Conservation (phyloP, 2,797 vertebrate species). For the Centroberyx gerrardi region DNA sequence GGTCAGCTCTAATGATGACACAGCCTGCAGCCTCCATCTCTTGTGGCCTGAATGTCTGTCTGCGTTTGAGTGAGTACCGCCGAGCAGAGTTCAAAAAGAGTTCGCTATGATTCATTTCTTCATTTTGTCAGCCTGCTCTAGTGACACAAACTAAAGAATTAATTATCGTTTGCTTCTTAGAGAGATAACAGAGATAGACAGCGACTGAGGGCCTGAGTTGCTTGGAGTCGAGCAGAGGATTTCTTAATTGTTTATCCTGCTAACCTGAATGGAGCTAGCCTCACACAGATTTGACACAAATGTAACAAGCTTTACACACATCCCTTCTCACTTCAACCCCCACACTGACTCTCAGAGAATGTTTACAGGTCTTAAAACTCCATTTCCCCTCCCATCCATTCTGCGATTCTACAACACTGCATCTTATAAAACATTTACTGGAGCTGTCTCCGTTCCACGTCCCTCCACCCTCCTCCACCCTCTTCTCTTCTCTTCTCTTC, state of each 20-base stretch:
- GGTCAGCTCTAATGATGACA: conserved; percentile 4
- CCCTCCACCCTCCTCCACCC: conserved; percentile 5
- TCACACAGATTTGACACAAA: conserved; percentile 42
- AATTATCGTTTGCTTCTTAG: too few relatives aligned
- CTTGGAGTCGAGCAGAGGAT: conserved; percentile 32
- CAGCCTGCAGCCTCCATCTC: neutral
- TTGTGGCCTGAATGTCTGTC: too few relatives aligned
- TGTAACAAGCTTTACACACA: conserved; percentile 25
- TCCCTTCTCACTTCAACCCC: conserved; percentile 19
- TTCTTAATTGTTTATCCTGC: conserved; percentile 30
- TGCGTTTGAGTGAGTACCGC: too few relatives aligned
- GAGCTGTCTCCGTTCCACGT: conserved; percentile 8
- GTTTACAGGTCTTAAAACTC: conserved; percentile 47
- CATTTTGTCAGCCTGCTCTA: conserved; percentile 8
- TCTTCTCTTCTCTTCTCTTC: neutral
- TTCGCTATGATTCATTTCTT: conserved; percentile 1
- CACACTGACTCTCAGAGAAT: conserved; percentile 35
- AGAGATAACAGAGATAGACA: too few relatives aligned
- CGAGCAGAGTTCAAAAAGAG: too few relatives aligned
- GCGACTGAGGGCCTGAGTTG: conserved; percentile 15
- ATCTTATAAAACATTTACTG: conserved; percentile 65
- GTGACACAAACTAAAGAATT: neutral
- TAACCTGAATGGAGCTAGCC: conserved; percentile 26
- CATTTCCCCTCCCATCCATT: conserved; percentile 32
- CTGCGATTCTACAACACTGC: conserved; percentile 29